phyloP scores from a whole-genome alignment of 2,113 vertebrate genomes.

The Todiramphus chloris region DNA sequence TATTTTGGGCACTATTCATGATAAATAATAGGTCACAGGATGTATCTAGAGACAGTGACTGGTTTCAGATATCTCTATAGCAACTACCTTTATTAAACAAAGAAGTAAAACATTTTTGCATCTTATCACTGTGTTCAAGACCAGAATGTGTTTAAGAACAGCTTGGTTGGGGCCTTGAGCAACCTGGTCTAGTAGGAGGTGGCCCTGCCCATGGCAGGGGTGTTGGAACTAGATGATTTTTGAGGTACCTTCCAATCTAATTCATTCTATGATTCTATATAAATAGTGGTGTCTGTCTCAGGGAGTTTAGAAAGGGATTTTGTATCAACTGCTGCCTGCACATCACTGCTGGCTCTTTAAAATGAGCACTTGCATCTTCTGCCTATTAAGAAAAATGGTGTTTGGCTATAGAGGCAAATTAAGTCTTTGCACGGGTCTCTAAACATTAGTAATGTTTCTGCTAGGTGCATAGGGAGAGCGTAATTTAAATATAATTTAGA shows the following conservation, averaged over 20 bases:
- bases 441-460: neutral
- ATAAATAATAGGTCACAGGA: constrained; percentile 3
- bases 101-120: neutral
- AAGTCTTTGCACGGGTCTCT: neutral
- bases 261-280: neutral
- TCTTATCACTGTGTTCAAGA: neutral
- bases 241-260: no score
- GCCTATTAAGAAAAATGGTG: neutral
- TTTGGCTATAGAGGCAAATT: neutral
- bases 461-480: neutral
- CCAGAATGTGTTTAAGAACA: no score
- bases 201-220: no score
- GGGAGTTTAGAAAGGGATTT: neutral
- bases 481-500: neutral
- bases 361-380: neutral
- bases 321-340: neutral
- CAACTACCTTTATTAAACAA: neutral
- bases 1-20: neutral
- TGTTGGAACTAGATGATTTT: no score
- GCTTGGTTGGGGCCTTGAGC: no score
- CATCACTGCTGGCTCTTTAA: neutral
- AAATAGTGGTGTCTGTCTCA: neutral
- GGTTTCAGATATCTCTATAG: neutral
- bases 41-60: neutral
- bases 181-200: no score